phyloP scores from a whole-genome alignment of 2,113 vertebrate species.

The Condylura cristata region DNA sequence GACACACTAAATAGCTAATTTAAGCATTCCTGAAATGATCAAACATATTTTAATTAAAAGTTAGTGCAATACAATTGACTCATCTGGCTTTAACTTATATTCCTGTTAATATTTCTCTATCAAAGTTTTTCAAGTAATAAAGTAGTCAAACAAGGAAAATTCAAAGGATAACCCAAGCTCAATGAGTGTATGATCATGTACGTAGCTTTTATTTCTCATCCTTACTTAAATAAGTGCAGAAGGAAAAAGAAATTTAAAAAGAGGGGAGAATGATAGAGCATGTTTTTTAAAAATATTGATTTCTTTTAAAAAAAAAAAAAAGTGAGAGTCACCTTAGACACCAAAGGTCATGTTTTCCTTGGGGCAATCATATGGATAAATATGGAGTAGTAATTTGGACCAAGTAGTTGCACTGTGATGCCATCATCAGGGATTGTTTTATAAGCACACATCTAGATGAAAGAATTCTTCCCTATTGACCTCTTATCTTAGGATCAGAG shows the following conservation, averaged over 20 bases:
- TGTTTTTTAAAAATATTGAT: constrained; percentile 46
- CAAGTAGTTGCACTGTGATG: neutral
- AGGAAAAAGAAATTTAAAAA: neutral
- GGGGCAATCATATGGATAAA: neutral
- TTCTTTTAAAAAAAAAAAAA: too few relatives aligned
- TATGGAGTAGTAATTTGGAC: constrained; percentile 26
- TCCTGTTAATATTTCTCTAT: neutral
- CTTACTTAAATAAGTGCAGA: neutral
- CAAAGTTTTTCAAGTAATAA: neutral
- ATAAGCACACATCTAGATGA: constrained; percentile 36
- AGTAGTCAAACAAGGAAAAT: neutral
- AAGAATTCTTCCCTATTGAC: constrained; percentile 32
- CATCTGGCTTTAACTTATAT: constrained; percentile 2
- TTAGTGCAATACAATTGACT: neutral
- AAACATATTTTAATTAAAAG: constrained; percentile 6
- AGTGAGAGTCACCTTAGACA: neutral
- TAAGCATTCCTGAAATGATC: neutral
- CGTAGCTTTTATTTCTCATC: neutral
- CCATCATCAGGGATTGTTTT: constrained; percentile 43
- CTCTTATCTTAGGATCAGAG: constrained; percentile 37
- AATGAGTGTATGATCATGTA: neutral
- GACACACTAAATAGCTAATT: neutral
- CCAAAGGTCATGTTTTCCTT: neutral
- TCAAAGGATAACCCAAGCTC: neutral
- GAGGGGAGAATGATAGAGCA: neutral